Conservation (phyloP, 2,797 vertebrate species). For the Amblyraja radiata region DNA sequence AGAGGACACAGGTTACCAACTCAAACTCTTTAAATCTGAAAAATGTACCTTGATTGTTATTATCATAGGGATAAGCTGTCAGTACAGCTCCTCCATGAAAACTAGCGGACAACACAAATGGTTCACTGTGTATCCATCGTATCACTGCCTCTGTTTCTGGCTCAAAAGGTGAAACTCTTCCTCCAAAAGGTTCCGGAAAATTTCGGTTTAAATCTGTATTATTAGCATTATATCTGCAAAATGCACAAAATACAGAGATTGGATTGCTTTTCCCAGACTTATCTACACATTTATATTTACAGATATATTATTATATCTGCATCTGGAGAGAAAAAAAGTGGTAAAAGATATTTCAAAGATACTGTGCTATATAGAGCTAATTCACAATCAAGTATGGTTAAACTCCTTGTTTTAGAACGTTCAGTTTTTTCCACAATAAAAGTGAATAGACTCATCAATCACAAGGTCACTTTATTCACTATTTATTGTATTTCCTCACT, state of each 20-base stretch:
- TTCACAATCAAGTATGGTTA: background rate
- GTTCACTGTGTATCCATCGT: background rate
- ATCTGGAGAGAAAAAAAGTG: no score
- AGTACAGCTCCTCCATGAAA: slow-evolving; percentile 3
- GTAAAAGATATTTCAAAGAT: no score
- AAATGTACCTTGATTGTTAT: slow-evolving; percentile 1
- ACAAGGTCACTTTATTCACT: background rate
- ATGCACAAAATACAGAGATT: background rate
- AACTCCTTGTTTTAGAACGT: background rate
- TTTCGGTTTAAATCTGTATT: slow-evolving; percentile 19
- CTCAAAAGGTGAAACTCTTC: background rate
- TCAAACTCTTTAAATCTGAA: background rate
- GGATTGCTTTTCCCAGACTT: no score
- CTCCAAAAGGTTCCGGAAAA: slow-evolving; percentile 26
- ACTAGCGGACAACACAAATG: slow-evolving; percentile 27
- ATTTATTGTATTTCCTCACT: background rate
- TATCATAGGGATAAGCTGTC: slow-evolving; percentile 27
- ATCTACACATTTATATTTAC: background rate
- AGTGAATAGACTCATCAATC: background rate
- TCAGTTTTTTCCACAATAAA: background rate
- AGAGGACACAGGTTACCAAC: background rate
- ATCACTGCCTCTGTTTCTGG: slow-evolving; percentile 27
- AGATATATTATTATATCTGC: no score
- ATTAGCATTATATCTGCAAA: slow-evolving; percentile 26
- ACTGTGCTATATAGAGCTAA: background rate